Evolutionary conservation across 2,888 invertebrate species (phyloP).

Genomic region (Pteria penguin): DNA sequence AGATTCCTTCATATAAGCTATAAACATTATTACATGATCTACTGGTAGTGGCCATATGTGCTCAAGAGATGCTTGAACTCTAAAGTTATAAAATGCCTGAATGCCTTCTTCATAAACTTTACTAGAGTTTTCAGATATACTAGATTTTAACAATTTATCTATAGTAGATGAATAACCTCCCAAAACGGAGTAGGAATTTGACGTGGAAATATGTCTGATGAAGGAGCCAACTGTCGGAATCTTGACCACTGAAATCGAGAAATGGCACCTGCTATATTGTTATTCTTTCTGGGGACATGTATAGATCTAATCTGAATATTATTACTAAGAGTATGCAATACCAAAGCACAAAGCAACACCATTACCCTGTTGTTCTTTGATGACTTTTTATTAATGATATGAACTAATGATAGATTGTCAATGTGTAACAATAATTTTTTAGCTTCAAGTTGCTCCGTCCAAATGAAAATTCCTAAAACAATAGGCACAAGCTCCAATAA

Average conservation of each 20-base stretch:
- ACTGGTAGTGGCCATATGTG: no score
- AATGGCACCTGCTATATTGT: slow-evolving; percentile 3
- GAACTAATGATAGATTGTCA: no score
- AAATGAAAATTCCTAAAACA: background rate
- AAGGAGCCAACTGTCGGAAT: background rate
- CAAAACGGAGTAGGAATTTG: background rate
- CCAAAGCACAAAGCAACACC: background rate
- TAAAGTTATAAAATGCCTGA: no score
- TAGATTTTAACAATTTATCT: no score
- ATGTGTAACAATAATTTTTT: no score
- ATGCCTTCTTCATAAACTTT: no score
- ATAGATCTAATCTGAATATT: slow-evolving; percentile 2
- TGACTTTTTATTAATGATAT: slow-evolving; percentile 2
- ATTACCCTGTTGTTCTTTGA: background rate
- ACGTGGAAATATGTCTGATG: background rate
- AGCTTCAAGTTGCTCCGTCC: background rate
- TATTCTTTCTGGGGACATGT: background rate
- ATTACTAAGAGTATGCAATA: background rate
- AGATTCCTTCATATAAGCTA: no score
- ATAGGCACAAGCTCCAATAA: background rate
- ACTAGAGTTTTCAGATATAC: no score
- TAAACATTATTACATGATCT: no score
- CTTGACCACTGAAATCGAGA: slow-evolving; percentile 4
- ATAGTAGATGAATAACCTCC: no score
- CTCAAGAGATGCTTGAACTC: no score